Conservation (phyloP, 2,888 invertebrate species). For the Meandrusa payeni region DNA sequence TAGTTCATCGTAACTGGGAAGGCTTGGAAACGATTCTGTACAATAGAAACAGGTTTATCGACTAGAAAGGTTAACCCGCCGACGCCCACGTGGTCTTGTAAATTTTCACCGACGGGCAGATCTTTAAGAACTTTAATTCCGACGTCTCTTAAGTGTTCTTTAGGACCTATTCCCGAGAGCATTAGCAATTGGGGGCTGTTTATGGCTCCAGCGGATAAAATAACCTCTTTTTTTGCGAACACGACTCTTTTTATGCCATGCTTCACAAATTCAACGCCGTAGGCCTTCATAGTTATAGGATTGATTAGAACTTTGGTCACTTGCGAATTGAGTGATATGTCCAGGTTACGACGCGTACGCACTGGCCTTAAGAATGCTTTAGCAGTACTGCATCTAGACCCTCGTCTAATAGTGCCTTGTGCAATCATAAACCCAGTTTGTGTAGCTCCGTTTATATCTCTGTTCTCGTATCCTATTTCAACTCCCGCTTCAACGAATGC, state of each 20-base stretch:
- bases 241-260: constrained; percentile 86
- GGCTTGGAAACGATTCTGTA: constrained; percentile 89
- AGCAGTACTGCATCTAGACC: constrained; percentile 91
- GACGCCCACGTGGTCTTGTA: constrained; percentile 94
- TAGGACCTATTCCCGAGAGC: constrained; percentile 92
- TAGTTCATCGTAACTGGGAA: constrained; percentile 91
- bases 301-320: constrained; percentile 89
- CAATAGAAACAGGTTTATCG: constrained; percentile 91
- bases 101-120: constrained; percentile 88
- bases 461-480: constrained; percentile 90
- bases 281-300: constrained; percentile 86
- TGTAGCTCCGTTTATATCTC: constrained; percentile 89
- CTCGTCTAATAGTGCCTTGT: constrained; percentile 89
- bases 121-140: constrained; percentile 89
- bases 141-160: constrained; percentile 83
- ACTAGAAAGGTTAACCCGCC: constrained; percentile 90
- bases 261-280: constrained; percentile 89
- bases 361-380: constrained; percentile 93
- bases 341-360: constrained; percentile 87
- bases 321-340: constrained; percentile 89
- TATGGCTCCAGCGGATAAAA: constrained; percentile 94
- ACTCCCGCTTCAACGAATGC: constrained; percentile 91
- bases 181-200: constrained; percentile 95
- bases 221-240: constrained; percentile 89
- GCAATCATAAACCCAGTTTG: constrained; percentile 92